Conservation (phyloP, 1,140 invertebrate genomes). For the Tetramorium parvispinum region DNA sequence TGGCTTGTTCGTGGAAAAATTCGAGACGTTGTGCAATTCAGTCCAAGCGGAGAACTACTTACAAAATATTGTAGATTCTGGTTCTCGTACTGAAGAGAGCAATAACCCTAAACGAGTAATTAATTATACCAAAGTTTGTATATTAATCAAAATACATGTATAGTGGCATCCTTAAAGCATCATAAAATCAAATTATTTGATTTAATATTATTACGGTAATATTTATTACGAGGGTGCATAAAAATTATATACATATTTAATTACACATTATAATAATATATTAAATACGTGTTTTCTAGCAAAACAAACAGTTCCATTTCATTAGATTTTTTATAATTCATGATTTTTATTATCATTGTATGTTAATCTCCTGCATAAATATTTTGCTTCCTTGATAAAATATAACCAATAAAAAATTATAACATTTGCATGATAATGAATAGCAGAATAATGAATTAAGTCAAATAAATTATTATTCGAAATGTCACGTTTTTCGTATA, state of each 20-base stretch:
- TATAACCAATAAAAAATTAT: neutral
- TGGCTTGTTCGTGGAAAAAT: conserved; percentile 16
- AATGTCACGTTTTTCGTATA: neutral
- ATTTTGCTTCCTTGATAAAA: neutral
- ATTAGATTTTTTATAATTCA: neutral
- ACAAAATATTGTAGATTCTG: neutral
- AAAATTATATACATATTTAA: conserved; percentile 3
- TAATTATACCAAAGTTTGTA: neutral
- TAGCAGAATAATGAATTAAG: neutral
- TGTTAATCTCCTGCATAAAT: neutral
- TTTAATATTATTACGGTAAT: neutral
- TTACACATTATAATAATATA: neutral
- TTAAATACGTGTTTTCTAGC: neutral
- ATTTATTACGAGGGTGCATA: neutral
- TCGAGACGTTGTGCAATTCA: neutral
- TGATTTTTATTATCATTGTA: neutral
- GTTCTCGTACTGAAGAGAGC: neutral
- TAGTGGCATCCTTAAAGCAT: neutral
- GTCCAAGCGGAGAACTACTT: neutral
- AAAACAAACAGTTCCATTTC: neutral
- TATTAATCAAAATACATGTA: neutral
- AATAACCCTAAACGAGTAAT: conserved; percentile 2
- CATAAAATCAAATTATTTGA: neutral
- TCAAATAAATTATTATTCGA: neutral
- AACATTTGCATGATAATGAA: neutral